Evolutionary conservation across 2,113 vertebrate genomes (phyloP).

Genomic region (Tilapia sparmanii): DNA sequence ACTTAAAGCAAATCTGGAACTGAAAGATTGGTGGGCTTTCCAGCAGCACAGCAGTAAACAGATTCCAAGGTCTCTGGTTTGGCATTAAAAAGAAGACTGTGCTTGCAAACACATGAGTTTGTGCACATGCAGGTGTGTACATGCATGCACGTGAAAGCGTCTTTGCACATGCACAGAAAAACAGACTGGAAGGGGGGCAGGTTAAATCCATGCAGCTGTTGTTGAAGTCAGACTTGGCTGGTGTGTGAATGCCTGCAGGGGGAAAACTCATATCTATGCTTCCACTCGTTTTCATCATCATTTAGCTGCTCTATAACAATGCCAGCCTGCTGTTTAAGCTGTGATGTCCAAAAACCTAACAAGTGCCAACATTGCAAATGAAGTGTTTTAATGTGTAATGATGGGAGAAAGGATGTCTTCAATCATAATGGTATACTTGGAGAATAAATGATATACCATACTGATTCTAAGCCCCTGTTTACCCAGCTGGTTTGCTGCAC

Average conservation of each 20-base stretch:
- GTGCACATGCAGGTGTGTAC: background rate
- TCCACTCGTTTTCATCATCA: conserved; percentile 52
- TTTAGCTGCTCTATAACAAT: conserved; percentile 31
- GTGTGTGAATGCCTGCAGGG: conserved; percentile 35
- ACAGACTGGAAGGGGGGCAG: background rate
- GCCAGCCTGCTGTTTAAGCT: conserved; percentile 28
- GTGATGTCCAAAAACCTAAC: conserved; percentile 18
- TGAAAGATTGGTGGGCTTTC: conserved; percentile 9
- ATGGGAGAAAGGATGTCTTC: background rate
- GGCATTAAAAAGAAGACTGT: background rate
- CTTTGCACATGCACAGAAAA: background rate
- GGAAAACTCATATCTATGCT: conserved; percentile 22
- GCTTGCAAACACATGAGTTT: background rate
- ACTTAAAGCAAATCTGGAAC: background rate
- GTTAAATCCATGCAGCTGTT: conserved; percentile 62
- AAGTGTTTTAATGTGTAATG: conserved; percentile 43
- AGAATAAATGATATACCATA: background rate
- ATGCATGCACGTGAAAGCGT: background rate
- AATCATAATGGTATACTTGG: background rate
- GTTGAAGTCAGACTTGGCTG: conserved; percentile 45
- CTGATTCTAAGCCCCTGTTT: background rate
- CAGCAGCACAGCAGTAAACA: conserved; percentile 7
- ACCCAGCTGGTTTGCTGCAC: background rate
- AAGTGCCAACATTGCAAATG: conserved; percentile 21
- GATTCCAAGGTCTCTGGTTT: conserved; percentile 13